Conservation (phyloP, 2,797 vertebrate species). For the Denticeps clupeoides region DNA sequence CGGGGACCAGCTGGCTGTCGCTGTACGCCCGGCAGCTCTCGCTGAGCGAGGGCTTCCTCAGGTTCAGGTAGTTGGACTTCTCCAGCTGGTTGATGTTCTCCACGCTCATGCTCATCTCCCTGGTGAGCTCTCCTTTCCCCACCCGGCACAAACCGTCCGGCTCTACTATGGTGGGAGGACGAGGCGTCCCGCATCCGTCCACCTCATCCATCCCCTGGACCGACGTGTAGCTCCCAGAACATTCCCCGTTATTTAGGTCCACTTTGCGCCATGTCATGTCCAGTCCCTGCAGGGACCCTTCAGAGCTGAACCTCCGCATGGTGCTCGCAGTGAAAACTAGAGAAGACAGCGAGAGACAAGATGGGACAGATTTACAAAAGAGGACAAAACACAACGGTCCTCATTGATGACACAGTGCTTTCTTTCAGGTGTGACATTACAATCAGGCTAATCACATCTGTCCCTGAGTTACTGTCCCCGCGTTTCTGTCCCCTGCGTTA, state of each 20-base stretch:
- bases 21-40: conserved; percentile 65
- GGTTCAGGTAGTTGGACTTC: conserved; percentile 27
- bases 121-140: conserved; percentile 29
- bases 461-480: no score
- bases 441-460: no score
- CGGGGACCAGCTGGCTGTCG: conserved; percentile 61
- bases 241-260: conserved; percentile 12
- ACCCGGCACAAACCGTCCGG: no score
- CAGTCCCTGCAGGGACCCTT: conserved; percentile 58
- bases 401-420: no score
- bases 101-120: conserved; percentile 48
- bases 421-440: no score
- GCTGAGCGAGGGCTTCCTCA: conserved; percentile 34
- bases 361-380: background rate
- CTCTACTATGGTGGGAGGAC: conserved; percentile 18
- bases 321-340: background rate
- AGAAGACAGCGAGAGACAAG: background rate
- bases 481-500: no score
- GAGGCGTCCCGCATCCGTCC: background rate
- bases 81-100: conserved; percentile 42
- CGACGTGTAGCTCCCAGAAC: conserved; percentile 14
- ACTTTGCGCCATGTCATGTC: conserved; percentile 51
- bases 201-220: background rate
- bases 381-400: no score
- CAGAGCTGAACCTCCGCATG: conserved; percentile 63